Base-by-base conservation (phyloP, 1,140 invertebrate genomes). In the Piezodorus guildinii region DNA sequence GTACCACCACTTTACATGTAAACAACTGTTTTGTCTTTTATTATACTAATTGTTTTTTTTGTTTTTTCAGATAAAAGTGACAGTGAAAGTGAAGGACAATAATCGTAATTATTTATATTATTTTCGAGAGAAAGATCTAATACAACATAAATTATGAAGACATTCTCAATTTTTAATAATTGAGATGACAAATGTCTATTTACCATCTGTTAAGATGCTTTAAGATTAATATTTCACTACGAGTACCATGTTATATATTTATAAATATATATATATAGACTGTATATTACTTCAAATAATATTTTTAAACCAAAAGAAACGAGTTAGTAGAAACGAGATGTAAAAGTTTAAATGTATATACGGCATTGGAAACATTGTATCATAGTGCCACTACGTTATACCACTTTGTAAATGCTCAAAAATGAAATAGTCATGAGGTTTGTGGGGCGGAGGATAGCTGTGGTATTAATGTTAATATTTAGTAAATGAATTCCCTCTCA, bases 41-140 rank as follows among this genome's bases (percentile, higher is more conserved):
- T 30, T 8, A 4, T 30, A 30, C 27, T 30, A 30, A 30, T 30
- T 30, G 27, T 30, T 3, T 30, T 30, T 39, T 39, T 39, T 39
- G 76, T 69, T 68, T 69, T 83, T 85, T 65, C 81, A 90, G 88
- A 91, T 80, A 90, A 90, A 80, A 91, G 88, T 77, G 89, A 91
- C 81, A 91, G 87, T 79, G 89, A 91, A 79, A 90, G 88, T 75
- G 88, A 91, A 81, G 87, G 86, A 77, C 87, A 88, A 78, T 90
- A 83, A 83, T 56, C 19, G 46, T 19, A 49, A 49, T 10, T 21
- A 49, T 49, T 49, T 19, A 19, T 49, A 10, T 6, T 49, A 49
- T 19, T 49, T 49, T 49, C 19, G 6, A 30, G 27, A 30, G 3
- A 49, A 49, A 4, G 46, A 21, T 49, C 6, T 49, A 49, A 49